A percentile compares a stretch with the other conserved stretches of the same genome.
Conservation (phyloP, 2,797 vertebrate species). For the Semotilus atromaculatus region DNA sequence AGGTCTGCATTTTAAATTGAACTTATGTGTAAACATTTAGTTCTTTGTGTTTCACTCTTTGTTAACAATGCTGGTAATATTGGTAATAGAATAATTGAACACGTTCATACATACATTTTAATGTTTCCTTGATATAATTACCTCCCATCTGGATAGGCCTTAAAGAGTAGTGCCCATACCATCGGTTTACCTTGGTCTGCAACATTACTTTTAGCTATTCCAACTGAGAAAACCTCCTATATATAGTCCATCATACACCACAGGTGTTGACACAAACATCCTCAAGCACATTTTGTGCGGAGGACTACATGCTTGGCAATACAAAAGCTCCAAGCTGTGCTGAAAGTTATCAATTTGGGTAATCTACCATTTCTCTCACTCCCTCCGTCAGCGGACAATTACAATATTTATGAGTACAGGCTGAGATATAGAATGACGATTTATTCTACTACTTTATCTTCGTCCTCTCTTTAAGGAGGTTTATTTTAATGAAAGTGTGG, state of each 20-base stretch:
- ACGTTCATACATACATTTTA: neutral
- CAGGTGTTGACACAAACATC: conserved; percentile 19
- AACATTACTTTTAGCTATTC: conserved; percentile 4
- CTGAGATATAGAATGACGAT: conserved; percentile 73
- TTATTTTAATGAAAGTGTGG: conserved; percentile 80
- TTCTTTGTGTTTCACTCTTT: conserved; percentile 23
- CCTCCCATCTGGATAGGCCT: neutral
- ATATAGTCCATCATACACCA: conserved; percentile 15
- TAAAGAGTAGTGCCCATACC: neutral
- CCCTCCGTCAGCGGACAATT: conserved; percentile 78
- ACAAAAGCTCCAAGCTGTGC: conserved; percentile 43
- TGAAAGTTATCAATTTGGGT: conserved; percentile 51
- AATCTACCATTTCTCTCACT: conserved; percentile 57
- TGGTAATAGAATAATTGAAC: conserved; percentile 1
- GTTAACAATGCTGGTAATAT: conserved; percentile 20
- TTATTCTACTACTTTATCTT: conserved; percentile 73
- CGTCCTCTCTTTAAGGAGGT: conserved; percentile 65
- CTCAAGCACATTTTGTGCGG: conserved; percentile 17
- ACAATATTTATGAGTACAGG: conserved; percentile 82
- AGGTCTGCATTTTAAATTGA: conserved; percentile 25
- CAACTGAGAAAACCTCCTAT: conserved; percentile 4
- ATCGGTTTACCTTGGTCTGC: neutral
- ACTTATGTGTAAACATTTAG: conserved; percentile 18
- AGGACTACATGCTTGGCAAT: conserved; percentile 14
- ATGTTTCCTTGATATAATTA: neutral